Evolutionary conservation across 2,888 invertebrate species (phyloP).

Genomic region (Rhingia campestris): DNA sequence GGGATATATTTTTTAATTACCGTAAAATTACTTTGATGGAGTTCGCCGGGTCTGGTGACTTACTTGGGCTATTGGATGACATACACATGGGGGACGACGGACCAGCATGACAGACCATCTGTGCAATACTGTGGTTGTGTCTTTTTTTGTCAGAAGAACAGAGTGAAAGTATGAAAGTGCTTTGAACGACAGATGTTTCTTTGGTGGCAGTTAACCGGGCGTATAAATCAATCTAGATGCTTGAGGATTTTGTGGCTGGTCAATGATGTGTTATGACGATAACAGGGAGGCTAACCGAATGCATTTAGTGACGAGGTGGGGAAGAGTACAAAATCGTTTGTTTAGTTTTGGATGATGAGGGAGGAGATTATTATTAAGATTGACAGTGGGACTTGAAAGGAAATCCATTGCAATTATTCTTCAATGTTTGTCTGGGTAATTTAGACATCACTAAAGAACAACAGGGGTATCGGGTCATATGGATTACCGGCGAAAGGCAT

Average conservation of each 20-base stretch:
- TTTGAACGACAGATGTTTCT: constrained; percentile 61
- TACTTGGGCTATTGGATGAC: constrained; percentile 60
- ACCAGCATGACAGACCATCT: constrained; percentile 67
- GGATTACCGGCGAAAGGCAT: too few species aligned
- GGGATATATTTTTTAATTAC: constrained; percentile 66
- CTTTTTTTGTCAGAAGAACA: neutral
- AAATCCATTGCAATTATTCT: too few species aligned
- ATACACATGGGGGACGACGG: constrained; percentile 18
- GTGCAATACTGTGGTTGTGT: constrained; percentile 33
- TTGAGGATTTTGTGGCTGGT: constrained; percentile 42
- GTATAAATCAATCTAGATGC: constrained; percentile 64
- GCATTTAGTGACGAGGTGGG: constrained; percentile 23
- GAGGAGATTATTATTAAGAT: constrained; percentile 1
- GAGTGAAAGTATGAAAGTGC: neutral
- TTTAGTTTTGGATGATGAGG: constrained; percentile 31
- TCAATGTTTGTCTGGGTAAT: too few species aligned
- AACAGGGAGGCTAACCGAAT: constrained; percentile 17
- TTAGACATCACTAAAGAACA: too few species aligned
- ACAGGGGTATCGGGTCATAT: too few species aligned
- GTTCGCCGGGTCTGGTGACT: constrained; percentile 50
- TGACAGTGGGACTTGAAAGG: too few species aligned
- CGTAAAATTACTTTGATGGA: constrained; percentile 71
- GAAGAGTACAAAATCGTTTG: constrained; percentile 19
- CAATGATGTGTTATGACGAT: constrained; percentile 52
- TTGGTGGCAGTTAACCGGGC: constrained; percentile 49